Evolutionary conservation across 2,888 invertebrate species (phyloP).

Genomic region (Chloromyia formosa): DNA sequence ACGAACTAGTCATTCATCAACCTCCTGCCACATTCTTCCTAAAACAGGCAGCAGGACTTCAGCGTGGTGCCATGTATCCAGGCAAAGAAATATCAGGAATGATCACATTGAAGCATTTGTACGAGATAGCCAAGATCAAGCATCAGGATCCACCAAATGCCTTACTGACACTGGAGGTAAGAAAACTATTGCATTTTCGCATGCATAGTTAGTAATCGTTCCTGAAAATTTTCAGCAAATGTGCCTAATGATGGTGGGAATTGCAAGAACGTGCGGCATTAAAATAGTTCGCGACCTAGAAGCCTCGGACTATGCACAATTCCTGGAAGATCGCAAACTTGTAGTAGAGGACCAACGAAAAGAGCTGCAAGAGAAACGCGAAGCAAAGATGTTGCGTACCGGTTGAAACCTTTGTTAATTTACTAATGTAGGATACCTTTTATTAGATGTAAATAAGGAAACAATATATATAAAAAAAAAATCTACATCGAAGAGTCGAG

Average conservation of each 20-base stretch:
- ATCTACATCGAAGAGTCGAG: conserved; percentile 48
- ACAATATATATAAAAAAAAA: conserved; percentile 8
- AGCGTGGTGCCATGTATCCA: conserved; percentile 78
- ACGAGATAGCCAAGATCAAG: conserved; percentile 98
- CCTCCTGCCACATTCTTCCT: conserved; percentile 91
- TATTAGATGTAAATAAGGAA: conserved; percentile 31
- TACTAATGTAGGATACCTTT: background rate
- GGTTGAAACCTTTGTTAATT: conserved; percentile 61
- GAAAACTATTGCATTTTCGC: background rate
- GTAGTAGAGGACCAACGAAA: conserved; percentile 78
- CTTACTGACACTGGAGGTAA: conserved; percentile 60
- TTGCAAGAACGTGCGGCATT: conserved; percentile 85
- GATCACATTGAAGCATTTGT: conserved; percentile 92
- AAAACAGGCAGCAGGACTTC: conserved; percentile 94
- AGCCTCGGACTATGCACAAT: conserved; percentile 81
- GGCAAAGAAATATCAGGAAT: conserved; percentile 85
- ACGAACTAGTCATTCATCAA: conserved; percentile 80
- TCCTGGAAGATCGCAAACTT: conserved; percentile 77
- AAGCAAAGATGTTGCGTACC: conserved; percentile 91
- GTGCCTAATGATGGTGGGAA: conserved; percentile 80
- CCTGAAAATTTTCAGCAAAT: conserved; percentile 68
- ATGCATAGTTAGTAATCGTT: background rate
- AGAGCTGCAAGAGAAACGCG: conserved; percentile 81
- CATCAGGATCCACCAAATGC: conserved; percentile 78
- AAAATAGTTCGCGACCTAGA: conserved; percentile 82